Evolutionary conservation across 2,888 invertebrate genomes (phyloP).

Genomic region (Stenodema calcarata): DNA sequence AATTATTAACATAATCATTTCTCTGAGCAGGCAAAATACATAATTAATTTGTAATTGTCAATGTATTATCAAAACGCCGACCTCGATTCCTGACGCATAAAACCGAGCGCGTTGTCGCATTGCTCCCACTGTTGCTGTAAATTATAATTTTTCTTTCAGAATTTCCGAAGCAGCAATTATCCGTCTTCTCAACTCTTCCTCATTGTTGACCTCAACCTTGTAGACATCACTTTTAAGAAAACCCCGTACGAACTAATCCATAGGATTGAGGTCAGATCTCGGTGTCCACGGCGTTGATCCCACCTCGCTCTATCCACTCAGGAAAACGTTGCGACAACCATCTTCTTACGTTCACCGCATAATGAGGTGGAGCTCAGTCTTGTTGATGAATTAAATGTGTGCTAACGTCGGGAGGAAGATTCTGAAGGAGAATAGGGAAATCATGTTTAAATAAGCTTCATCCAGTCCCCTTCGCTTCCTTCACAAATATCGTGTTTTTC

Average conservation of each 20-base stretch:
- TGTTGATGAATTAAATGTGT: neutral
- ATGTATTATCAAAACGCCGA: neutral
- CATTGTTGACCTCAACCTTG: neutral
- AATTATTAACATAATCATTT: no score
- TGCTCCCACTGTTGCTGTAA: neutral
- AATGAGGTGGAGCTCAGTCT: neutral
- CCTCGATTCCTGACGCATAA: neutral
- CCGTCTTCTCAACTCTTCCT: slow-evolving; percentile 6
- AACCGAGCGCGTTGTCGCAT: neutral
- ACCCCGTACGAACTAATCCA: neutral
- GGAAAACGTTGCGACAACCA: neutral
- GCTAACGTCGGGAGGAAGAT: neutral
- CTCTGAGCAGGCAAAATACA: no score
- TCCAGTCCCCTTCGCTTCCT: no score
- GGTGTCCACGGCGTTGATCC: neutral
- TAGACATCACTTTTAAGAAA: neutral
- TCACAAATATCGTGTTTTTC: no score
- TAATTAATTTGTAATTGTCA: no score
- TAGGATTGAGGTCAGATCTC: neutral
- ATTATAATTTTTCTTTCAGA: neutral
- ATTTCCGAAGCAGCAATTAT: neutral
- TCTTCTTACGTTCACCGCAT: no score
- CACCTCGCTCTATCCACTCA: neutral
- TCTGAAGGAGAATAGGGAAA: no score
- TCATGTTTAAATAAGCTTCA: no score